Evolutionary conservation across 1,140 invertebrate species (phyloP), one percentile per base, ranked within the genome.

Genomic region (Drosophila neocordata): DNA sequence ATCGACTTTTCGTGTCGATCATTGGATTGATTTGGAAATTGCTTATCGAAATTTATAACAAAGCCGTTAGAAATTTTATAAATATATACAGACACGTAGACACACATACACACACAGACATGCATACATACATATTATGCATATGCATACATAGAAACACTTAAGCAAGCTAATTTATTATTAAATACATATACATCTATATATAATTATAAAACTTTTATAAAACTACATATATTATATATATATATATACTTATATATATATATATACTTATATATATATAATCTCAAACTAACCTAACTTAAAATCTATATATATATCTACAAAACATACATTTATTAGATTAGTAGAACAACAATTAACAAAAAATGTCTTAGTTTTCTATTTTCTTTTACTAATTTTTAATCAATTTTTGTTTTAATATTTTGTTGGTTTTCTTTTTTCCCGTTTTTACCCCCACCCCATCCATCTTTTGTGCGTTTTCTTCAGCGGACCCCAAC

Each of bases 251-350:
- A 62, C 13, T 15, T 13, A 37, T 55, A 57, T 69, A 71, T 65
- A 66, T 73, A 65, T 66, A 34, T 71, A 71, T 37, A 66, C 73
- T 59, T 73, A 71, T 69, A 73, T 73, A 59, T 35, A 48, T 22
- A 64, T 53, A 69, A 57, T 31, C 31, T 35, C 48, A 56, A 35
- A 65, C 59, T 65, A 58, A 70, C 68, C 68, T 59, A 52, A 58
- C 2, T 27, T 27, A 73, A 73, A 37, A 41, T 65, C 18, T 67
- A 51, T 58, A 18, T 58, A 70, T 13, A 6, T 53, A 67, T 35
- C 22, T 24, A 24, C 22, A 24, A 57, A 44, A 74, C 64, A 20
- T 64, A 57, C 18, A 27, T 67, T 34, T 62, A 59, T 13, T 31
- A 56, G 15, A 56, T 34, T 56, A 56, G 27, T 35, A 11, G 9